Base-by-base conservation (phyloP, 2,888 invertebrate genomes). In the Mesorhabditis spiculigera region DNA sequence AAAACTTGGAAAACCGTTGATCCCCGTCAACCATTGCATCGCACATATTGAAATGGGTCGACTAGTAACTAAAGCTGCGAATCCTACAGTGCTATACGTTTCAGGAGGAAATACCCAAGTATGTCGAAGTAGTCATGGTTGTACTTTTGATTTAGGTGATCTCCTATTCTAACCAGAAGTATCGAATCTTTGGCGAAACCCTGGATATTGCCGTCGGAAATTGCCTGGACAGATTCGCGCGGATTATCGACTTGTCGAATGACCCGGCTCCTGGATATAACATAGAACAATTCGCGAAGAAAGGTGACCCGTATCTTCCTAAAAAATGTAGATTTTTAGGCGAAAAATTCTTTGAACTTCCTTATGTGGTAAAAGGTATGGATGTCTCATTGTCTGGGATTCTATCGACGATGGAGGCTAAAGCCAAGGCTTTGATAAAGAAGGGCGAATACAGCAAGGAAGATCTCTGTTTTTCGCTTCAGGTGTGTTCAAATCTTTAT, bases 21-120 rank as follows among this genome's bases (percentile, higher is more conserved):
- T 98, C 43, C 97, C 93, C 4, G 98, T 98, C 0, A 99, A 99
- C 88, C 98, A 99, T 87, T 99, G 98, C 86, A 93, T 99, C 83
- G 98, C 95, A 10, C 98, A 98, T 88, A 98, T 99, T 86, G 98
- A 99, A 90, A 99, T 99, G 98, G 98, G 97, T 0, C 89, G 98
- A 71, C 88, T 93, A 8, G 93, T 99, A 75, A 99, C 98, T 0
- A 92, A 92, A 63, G 94, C 97, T 6, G 88, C 91, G 73, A 95
- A 98, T 88, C 98, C 98, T 0, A 95, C 93, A 63, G 94, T 98
- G 5, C 88, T 99, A 4, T 99, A 99, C 88, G 98, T 98, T 28
- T 96, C 97, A 86, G 98, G 98, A 4, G 98, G 98, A 28, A 99
- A 99, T 87, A 99, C 90, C 4, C 89, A 89, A 86, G 88, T 89